These are phyloP conservation scores for Coreoperca whiteheadi DNA, from an alignment of 2,113 vertebrate species.

Conservation along the genomic window DNA sequence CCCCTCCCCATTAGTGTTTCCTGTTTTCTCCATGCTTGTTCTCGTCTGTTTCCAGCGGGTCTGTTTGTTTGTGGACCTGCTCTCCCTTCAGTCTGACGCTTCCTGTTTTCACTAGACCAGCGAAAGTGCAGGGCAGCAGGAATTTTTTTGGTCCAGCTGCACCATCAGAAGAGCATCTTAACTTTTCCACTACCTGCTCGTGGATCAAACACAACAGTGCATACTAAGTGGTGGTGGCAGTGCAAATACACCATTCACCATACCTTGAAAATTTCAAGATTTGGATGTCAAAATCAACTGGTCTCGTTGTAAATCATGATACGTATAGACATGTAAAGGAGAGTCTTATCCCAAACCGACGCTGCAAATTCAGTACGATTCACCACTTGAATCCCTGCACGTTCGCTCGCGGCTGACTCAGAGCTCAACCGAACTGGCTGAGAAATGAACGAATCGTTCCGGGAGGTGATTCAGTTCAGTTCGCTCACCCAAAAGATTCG, in stretches of 20 bases:
- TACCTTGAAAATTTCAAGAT: background rate
- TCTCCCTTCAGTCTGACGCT: constrained; percentile 73
- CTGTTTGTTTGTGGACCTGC: constrained; percentile 79
- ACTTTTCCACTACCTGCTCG: background rate
- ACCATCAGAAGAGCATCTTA: background rate
- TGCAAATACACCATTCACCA: background rate
- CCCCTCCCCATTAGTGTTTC: constrained; percentile 70
- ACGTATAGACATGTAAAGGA: too few species aligned
- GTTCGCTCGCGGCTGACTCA: too few species aligned
- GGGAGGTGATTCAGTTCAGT: too few species aligned
- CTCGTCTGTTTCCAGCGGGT: constrained; percentile 59
- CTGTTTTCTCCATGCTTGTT: constrained; percentile 76
- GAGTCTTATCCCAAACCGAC: too few species aligned
- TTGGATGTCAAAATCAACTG: background rate
- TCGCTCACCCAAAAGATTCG: too few species aligned
- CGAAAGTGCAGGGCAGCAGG: constrained; percentile 33
- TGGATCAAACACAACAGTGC: background rate
- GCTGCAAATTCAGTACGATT: background rate
- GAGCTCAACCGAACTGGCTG: too few species aligned
- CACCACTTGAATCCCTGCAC: too few species aligned
- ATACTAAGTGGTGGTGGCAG: too few species aligned
- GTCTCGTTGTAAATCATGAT: background rate
- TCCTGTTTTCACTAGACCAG: constrained; percentile 85
- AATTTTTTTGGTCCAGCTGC: constrained; percentile 9
- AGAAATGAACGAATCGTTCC: too few species aligned